Evolutionary conservation across 2,797 vertebrate genomes (phyloP), one percentile per base, ranked within the genome.

Genomic region (Lepilemur septentrionalis): DNA sequence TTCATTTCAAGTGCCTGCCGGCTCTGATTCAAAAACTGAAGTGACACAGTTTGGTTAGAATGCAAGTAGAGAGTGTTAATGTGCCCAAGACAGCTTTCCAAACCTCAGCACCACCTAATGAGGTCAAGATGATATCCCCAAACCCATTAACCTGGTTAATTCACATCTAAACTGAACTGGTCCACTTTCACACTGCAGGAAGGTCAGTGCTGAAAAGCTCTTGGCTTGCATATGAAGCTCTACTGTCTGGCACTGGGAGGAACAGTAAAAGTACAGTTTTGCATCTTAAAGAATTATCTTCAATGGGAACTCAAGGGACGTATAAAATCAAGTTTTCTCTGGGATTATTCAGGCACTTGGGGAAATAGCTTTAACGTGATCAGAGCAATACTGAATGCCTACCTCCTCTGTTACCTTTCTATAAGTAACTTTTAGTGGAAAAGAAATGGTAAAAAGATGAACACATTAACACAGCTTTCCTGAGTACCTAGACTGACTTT

Each of bases 1-100:
- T 99, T 99, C 97, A 99, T 99, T 79, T 98, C 99, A 65, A 99
- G 99, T 0, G 98, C 98, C 98, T 99, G 99, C 81, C 99, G 98
- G 28, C 98, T 99, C 98, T 99, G 99, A 98, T 99, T 99, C 99
- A 99, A 98, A 97, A 99, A 99, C 99, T 99, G 97, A 46, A 89
- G 96, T 97, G 92, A 98, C 18, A 97, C 0, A 50, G 88, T 23
- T 25, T 89, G 32, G 80, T 94, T 5, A 85, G 80, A 43, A 22
- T 25, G 57, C 61, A 67, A 52, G 32, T 9, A 11, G n/a, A 73
- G 9, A 3, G 5, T 3, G 10, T 17, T 0, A 61, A 57, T 2
- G 48, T 76, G 75, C n/a, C 63, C 65, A 11, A 43, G 35, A 87
- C 7, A 78, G 80, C 59, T 46, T 52, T 84, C 43, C 50, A 85